These are phyloP conservation scores for Neoaliturus tenellus DNA, from an alignment of 2,888 invertebrate species.

Conservation along the genomic window DNA sequence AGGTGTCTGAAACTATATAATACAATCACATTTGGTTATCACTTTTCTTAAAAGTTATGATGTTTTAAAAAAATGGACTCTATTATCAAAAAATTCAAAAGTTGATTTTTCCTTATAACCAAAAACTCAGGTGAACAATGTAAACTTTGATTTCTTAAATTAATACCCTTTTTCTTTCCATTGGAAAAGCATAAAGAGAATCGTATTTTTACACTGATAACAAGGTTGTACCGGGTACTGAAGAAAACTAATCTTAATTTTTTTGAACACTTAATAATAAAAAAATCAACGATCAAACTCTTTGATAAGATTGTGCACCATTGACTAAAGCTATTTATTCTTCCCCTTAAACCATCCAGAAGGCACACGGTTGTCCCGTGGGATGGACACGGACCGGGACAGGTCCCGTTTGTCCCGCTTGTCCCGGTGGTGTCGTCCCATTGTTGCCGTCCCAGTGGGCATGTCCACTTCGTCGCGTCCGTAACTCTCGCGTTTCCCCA, in stretches of 20 bases:
- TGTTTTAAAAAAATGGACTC: background rate
- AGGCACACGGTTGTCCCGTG: slow-evolving; percentile 82
- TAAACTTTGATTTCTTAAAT: too few relatives aligned
- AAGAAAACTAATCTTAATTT: slow-evolving; percentile 34
- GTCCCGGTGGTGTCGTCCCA: slow-evolving; percentile 66
- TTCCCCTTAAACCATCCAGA: slow-evolving; percentile 83
- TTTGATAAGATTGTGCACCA: background rate
- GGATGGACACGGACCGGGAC: slow-evolving; percentile 83
- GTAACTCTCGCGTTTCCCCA: slow-evolving; percentile 43
- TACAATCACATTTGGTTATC: slow-evolving; percentile 20
- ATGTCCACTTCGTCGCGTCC: slow-evolving; percentile 75
- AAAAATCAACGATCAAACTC: slow-evolving; percentile 51
- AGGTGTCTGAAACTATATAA: slow-evolving; percentile 1
- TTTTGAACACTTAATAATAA: background rate
- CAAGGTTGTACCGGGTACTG: background rate
- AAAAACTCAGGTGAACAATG: too few relatives aligned
- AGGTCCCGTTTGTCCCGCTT: slow-evolving; percentile 72
- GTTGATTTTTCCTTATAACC: slow-evolving; percentile 1
- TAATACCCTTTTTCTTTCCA: too few relatives aligned
- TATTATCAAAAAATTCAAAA: slow-evolving; percentile 33
- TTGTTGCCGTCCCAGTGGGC: slow-evolving; percentile 74
- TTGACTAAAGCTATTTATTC: slow-evolving; percentile 69
- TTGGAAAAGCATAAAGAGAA: too few relatives aligned
- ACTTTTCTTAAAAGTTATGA: slow-evolving; percentile 1
- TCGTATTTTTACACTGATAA: too few relatives aligned